A percentile compares a stretch with the other conserved stretches of the same genome.
Evolutionary conservation across 2,797 vertebrate genomes (phyloP).

Genomic region (Silurus lanzhouensis): DNA sequence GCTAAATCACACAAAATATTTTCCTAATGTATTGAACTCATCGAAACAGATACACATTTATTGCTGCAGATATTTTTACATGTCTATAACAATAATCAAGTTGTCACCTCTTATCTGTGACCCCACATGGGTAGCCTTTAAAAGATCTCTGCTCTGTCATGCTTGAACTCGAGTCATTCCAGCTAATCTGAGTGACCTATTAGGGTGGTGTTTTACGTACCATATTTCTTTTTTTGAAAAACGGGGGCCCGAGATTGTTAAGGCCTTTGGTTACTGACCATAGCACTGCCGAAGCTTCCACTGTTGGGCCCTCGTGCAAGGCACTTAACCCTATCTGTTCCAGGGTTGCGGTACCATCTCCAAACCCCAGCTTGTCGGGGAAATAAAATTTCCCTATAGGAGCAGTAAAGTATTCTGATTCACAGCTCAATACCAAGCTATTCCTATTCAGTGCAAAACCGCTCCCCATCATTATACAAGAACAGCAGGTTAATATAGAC

Average conservation of each 20-base stretch:
- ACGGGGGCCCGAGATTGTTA: too few relatives aligned
- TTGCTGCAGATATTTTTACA: neutral
- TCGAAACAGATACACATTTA: neutral
- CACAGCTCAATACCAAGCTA: neutral
- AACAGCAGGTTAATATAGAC: neutral
- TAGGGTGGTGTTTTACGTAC: too few relatives aligned
- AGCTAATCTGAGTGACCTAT: neutral
- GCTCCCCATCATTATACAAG: neutral
- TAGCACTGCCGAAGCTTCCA: too few relatives aligned
- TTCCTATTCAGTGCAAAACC: too few relatives aligned
- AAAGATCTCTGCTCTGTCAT: neutral
- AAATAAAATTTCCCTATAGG: too few relatives aligned
- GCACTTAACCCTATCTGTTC: too few relatives aligned
- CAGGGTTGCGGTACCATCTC: too few relatives aligned
- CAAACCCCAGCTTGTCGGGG: too few relatives aligned
- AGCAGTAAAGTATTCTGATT: too few relatives aligned
- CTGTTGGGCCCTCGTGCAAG: too few relatives aligned
- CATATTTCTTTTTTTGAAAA: too few relatives aligned
- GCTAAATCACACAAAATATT: neutral
- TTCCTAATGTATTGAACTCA: neutral
- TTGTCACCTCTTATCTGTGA: neutral
- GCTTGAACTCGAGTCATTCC: neutral
- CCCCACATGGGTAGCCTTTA: neutral
- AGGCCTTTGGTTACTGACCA: too few relatives aligned
- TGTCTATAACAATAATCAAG: neutral